Conservation (phyloP, 2,797 vertebrate species). For the Sardinella longiceps region DNA sequence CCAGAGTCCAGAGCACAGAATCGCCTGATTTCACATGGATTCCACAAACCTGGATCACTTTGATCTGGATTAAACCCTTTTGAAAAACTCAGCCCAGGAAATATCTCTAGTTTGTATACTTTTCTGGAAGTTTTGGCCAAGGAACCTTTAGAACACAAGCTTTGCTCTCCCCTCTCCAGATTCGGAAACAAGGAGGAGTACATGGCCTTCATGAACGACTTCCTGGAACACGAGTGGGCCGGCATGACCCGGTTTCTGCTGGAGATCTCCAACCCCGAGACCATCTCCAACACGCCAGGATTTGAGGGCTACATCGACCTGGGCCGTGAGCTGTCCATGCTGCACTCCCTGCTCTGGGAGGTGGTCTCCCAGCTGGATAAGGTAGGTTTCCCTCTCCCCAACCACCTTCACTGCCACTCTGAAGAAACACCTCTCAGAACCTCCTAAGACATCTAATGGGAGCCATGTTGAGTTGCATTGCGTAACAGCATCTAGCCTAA, state of each 20-base stretch:
- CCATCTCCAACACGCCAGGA: constrained; percentile 88
- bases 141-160: neutral
- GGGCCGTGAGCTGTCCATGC: constrained; percentile 90
- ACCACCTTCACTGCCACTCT: neutral
- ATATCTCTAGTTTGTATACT: no score
- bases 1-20: no score
- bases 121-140: neutral
- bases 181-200: constrained; percentile 98
- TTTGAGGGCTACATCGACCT: constrained; percentile 96
- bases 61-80: no score
- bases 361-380: constrained; percentile 94
- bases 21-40: no score
- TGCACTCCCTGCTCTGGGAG: constrained; percentile 93
- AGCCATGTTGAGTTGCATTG: no score
- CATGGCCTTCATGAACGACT: constrained; percentile 98
- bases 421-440: neutral
- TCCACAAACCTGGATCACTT: no score
- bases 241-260: constrained; percentile 94
- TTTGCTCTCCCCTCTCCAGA: constrained; percentile 64
- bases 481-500: no score
- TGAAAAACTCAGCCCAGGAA: no score
- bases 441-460: neutral
- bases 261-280: constrained; percentile 93
- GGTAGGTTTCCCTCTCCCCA: constrained; percentile 69
- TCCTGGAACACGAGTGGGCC: constrained; percentile 95